phyloP scores from a whole-genome alignment of 2,797 vertebrate genomes.

The Acanthiza pusilla region DNA sequence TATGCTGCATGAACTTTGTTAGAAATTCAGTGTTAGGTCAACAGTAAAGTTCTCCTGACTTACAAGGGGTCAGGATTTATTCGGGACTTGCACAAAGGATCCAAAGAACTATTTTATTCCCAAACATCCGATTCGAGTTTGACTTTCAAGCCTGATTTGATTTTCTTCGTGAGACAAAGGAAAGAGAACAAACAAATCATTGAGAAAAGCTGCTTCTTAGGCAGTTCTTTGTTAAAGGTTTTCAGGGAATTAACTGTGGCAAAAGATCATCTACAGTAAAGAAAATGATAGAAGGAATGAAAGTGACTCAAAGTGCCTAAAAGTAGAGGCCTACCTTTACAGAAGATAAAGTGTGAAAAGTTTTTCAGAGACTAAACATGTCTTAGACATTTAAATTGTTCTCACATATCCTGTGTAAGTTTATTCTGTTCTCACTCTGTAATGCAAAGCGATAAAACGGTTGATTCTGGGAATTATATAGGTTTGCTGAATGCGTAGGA shows the following conservation, averaged over 20 bases:
- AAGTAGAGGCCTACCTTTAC: not conserved
- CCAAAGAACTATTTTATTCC: not conserved
- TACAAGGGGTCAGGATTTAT: not conserved
- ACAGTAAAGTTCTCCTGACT: not conserved
- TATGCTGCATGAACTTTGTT: not conserved
- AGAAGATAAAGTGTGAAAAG: not conserved
- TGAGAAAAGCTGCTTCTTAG: not conserved
- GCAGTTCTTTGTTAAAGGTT: not conserved
- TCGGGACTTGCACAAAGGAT: not conserved
- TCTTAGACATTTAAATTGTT: not conserved
- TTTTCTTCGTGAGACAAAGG: not conserved
- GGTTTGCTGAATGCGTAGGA: not conserved
- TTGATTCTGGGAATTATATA: not conserved
- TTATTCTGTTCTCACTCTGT: not conserved
- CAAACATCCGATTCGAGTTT: not conserved
- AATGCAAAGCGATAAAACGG: not conserved
- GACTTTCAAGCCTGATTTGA: not conserved
- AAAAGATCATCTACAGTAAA: not conserved
- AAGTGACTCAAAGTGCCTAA: not conserved
- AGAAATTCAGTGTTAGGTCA: not conserved
- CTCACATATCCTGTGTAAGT: not conserved
- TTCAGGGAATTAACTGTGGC: not conserved
- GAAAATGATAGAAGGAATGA: not conserved
- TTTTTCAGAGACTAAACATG: not conserved
- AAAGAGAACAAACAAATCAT: not conserved